phyloP scores from a whole-genome alignment of 2,797 vertebrate genomes.

The Micropoecilia bifurca region DNA sequence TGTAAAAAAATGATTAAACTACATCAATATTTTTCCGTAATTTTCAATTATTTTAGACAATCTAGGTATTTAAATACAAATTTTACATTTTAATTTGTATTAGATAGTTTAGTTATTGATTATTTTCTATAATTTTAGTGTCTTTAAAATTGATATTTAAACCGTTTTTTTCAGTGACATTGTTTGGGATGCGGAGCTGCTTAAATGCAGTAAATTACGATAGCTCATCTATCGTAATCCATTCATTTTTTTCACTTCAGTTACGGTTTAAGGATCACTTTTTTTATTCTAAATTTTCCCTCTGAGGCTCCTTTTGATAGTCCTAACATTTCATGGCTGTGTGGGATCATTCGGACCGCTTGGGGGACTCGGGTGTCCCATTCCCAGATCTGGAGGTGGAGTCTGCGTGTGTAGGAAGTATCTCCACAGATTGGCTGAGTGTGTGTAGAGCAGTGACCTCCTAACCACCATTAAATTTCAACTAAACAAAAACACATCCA shows the following conservation, averaged over 20 bases:
- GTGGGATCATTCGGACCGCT: constrained; percentile 44
- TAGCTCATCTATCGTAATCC: neutral
- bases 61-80: neutral
- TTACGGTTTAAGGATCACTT: neutral
- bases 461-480: constrained; percentile 55
- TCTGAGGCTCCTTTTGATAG: neutral
- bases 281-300: neutral
- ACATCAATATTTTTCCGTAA: neutral
- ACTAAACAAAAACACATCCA: constrained; percentile 7
- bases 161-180: neutral
- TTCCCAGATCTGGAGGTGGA: constrained; percentile 64
- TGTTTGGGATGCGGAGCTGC: neutral
- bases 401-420: constrained; percentile 82
- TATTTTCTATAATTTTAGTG: neutral
- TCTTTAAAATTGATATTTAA: neutral
- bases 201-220: too few species aligned
- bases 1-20: neutral
- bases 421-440: constrained; percentile 69
- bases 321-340: neutral
- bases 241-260: neutral
- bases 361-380: constrained; percentile 68
- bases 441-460: constrained; percentile 57
- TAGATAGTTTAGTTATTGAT: neutral
- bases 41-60: neutral
- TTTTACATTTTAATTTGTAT: neutral